Evolutionary conservation across 2,888 invertebrate genomes (phyloP), one percentile per base, ranked within the genome.

Genomic region (Bursaphelenchus okinawaensis): DNA sequence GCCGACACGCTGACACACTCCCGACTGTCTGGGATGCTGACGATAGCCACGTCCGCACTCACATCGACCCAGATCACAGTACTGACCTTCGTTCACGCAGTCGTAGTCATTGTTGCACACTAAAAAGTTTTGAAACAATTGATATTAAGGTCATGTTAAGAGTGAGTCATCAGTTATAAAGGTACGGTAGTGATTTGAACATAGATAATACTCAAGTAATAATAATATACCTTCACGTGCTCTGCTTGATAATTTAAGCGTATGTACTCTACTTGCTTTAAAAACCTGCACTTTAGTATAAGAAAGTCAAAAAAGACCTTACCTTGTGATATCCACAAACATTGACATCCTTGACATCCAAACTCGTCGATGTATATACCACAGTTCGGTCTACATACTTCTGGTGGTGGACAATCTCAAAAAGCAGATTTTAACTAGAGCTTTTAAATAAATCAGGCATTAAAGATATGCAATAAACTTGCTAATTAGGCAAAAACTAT

Each of bases 291-390:
- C n/a, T n/a, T n/a, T n/a, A n/a, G 24, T 7, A 16, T n/a, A 58
- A 7, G 58, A 29, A 12, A 22, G 31, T 3, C 22, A 28, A 1
- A 16, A 7, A 4, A 6, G 23, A 52, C 6, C 51, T 57, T 56
- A 77, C 77, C 63, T n/a, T 64, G 52, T 12, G 76, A 70, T 52
- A 70, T 67, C 78, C 79, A 80, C 20, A 80, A 55, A 62, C 80
- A 80, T 59, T 78, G 75, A 63, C 80, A 80, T 28, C 69, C 69
- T 62, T 80, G 80, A 50, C 80, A 80, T 4, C 80, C 80, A 9
- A 75, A 55, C 22, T 71, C 72, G 62, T 78, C 74, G 7, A 80
- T 67, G 4, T 67, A 67, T 16, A 80, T 71, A 58, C 78, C 79
- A 58, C 80, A 80, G 51, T 80, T 80, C 52, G 69, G 68, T 0